phyloP scores from a whole-genome alignment of 2,113 vertebrate species.

The Corythornis vintsioides region DNA sequence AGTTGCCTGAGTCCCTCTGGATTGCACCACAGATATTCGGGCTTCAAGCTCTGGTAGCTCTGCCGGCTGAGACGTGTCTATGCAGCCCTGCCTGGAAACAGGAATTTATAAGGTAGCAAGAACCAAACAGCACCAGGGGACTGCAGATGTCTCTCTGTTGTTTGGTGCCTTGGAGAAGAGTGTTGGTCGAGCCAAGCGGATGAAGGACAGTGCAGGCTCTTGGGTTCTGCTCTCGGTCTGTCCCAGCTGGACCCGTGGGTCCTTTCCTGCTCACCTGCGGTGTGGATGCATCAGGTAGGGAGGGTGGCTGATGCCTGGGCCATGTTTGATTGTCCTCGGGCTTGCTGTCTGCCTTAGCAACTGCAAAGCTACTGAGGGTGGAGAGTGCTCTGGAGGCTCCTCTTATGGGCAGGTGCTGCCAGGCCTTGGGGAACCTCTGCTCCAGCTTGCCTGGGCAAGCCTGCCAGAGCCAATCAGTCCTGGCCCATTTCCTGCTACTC shows the following conservation, averaged over 20 bases:
- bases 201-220: not conserved
- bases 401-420: not conserved
- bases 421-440: not conserved
- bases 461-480: not conserved
- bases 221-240: not conserved
- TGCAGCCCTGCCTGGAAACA: slow-evolving; percentile 11
- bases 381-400: not conserved
- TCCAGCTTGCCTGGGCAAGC: not conserved
- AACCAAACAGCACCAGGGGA: not conserved
- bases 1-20: slow-evolving; percentile 33
- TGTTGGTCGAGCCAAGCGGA: not conserved
- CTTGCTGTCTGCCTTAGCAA: not conserved
- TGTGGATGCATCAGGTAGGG: not conserved
- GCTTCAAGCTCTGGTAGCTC: slow-evolving; percentile 11
- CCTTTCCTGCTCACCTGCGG: not conserved
- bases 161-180: not conserved
- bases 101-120: not conserved
- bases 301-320: not conserved
- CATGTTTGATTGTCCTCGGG: not conserved
- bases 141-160: not conserved
- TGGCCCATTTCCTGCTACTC: not conserved
- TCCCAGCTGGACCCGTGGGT: not conserved
- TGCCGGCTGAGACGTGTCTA: not conserved
- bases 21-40: slow-evolving; percentile 45
- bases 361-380: not conserved